Evolutionary conservation across 2,113 vertebrate genomes (phyloP).

Genomic region (Osmerus eperlanus): DNA sequence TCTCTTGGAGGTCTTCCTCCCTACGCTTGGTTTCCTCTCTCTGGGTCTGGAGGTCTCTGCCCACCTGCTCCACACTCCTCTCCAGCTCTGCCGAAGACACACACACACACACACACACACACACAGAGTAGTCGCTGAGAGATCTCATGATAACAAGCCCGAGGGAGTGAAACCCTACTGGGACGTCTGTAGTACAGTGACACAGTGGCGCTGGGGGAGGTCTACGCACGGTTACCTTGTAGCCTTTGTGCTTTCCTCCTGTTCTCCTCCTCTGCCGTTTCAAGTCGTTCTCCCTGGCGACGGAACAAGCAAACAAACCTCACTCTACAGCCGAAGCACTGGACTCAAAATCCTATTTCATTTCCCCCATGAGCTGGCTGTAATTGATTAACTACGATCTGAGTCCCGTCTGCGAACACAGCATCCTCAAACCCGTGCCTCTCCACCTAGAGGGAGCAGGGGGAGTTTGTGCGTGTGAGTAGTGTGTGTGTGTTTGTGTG

Average conservation of each 20-base stretch:
- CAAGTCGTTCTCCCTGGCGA: constrained; percentile 80
- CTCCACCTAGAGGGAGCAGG: constrained; percentile 27
- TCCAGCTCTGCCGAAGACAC: constrained; percentile 45
- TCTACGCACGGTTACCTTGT: constrained; percentile 75
- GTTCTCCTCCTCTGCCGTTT: constrained; percentile 72
- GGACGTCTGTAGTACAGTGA: too few species aligned
- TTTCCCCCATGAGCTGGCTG: constrained; percentile 43
- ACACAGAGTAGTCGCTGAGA: background rate
- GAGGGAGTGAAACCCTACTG: background rate
- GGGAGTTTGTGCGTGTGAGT: constrained; percentile 7
- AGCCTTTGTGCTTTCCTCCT: constrained; percentile 64
- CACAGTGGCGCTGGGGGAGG: background rate
- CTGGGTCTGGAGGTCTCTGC: constrained; percentile 42
- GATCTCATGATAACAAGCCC: too few species aligned
- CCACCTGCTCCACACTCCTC: constrained; percentile 41
- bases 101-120: background rate
- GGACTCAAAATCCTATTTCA: constrained; percentile 19
- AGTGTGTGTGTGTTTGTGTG: constrained; percentile 2
- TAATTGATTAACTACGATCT: constrained; percentile 26
- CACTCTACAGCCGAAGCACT: background rate
- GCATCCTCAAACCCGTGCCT: background rate
- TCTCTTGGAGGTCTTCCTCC: constrained; percentile 40
- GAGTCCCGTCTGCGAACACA: background rate
- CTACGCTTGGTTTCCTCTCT: constrained; percentile 42
- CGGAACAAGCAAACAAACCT: constrained; percentile 17